phyloP scores from a whole-genome alignment of 2,888 invertebrate species.

The Pollenia amentaria region DNA sequence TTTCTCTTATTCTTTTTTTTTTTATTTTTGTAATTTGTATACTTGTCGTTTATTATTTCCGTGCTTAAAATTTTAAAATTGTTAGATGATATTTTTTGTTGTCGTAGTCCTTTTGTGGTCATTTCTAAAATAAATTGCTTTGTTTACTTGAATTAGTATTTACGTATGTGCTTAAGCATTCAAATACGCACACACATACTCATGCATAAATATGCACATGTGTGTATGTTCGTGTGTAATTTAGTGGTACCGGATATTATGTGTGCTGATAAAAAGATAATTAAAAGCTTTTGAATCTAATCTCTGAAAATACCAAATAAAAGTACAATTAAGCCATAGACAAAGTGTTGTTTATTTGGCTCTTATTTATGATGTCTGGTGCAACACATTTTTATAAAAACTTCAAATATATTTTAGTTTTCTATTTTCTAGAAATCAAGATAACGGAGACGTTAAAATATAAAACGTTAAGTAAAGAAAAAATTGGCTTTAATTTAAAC shows the following conservation, averaged over 20 bases:
- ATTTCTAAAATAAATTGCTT: slow-evolving; percentile 44
- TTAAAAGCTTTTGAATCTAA: slow-evolving; percentile 27
- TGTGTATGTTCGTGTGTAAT: neutral
- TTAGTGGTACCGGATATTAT: slow-evolving; percentile 37
- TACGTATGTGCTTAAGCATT: neutral
- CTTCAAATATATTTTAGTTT: too few relatives aligned
- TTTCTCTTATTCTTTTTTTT: too few relatives aligned
- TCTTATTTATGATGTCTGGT: neutral
- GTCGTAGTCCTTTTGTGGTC: slow-evolving; percentile 39
- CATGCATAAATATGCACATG: neutral
- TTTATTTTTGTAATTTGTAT: slow-evolving; percentile 43
- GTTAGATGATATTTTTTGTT: slow-evolving; percentile 10
- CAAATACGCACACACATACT: neutral
- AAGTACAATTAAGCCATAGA: neutral
- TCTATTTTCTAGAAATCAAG: too few relatives aligned
- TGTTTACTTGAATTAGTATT: neutral
- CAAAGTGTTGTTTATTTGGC: neutral
- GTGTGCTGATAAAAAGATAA: slow-evolving; percentile 28
- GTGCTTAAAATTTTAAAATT: slow-evolving; percentile 50
- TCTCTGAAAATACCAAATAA: slow-evolving; percentile 37
- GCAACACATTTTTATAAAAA: neutral
- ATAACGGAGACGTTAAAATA: too few relatives aligned
- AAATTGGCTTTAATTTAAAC: neutral
- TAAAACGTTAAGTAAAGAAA: too few relatives aligned
- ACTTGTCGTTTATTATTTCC: slow-evolving; percentile 58